Evolutionary conservation across 1,140 invertebrate genomes (phyloP), one percentile per base, ranked within the genome.

Genomic region (Patella vulgata): DNA sequence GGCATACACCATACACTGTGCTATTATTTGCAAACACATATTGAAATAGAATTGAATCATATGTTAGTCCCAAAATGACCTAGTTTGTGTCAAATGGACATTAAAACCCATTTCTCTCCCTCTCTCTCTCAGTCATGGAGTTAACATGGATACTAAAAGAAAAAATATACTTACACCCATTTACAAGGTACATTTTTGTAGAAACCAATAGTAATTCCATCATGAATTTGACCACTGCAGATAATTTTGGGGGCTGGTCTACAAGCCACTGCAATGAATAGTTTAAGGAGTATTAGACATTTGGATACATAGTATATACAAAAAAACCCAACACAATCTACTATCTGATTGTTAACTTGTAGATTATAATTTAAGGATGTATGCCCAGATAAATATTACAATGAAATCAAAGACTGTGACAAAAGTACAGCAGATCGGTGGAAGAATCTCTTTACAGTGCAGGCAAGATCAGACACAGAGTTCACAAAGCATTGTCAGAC

Each of bases 171-270:
- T 90, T 89, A 95, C 92, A 94, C 96, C 91, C 93, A 97, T 87
- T 93, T 92, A 83, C 95, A 97, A 47, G 92, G 90, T 71, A 95
- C 88, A 75, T 93, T 89, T 78, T 88, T 91, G 61, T 88, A 89
- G 83, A 97, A 97, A 23, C 70, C 78, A 17, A 73, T 56, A 19
- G 66, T 58, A 28, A 89, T 90, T 56, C 89, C 88, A 83, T 92
- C 92, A 43, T 90, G 89, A 1, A 90, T 55, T n/a, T 53, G 90
- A 82, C 92, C 92, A 67, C 86, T 87, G 81, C 96, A 98, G 52
- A 89, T 89, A 47, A 98, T 89, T 27, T 91, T 91, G 68, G 92
- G 90, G 11, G 91, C 91, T 58, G 92, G 91, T 80, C 90, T 86
- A 83, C 96, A 98, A 62, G 86, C 82, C 28, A 96, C 93, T 92